These are phyloP conservation scores for Zaprionus africanus DNA, from an alignment of 1,140 invertebrate genomes.

Conservation along the genomic window DNA sequence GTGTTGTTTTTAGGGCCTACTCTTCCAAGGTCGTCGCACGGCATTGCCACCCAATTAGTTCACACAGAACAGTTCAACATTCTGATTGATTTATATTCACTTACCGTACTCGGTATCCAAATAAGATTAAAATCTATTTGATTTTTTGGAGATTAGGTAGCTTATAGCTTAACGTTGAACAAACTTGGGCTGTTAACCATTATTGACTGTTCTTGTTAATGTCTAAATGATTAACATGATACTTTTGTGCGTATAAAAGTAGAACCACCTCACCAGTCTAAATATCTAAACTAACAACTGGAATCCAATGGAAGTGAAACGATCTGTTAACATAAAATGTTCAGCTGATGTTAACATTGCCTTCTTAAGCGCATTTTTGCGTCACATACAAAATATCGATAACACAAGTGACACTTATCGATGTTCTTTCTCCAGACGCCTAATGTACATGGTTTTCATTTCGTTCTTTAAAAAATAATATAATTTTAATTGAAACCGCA, in stretches of 20 bases:
- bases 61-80: slow-evolving; percentile 37
- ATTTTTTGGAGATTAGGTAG: background rate
- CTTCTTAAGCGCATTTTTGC: background rate
- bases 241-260: slow-evolving; percentile 23
- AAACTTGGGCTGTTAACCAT: slow-evolving; percentile 10
- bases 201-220: slow-evolving; percentile 27
- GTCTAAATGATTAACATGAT: slow-evolving; percentile 27
- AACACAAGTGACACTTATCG: background rate
- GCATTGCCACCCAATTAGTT: slow-evolving; percentile 46
- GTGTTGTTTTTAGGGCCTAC: slow-evolving; percentile 44
- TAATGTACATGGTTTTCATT: slow-evolving; percentile 40
- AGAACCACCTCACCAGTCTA: slow-evolving; percentile 33
- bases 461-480: slow-evolving; percentile 26
- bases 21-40: slow-evolving; percentile 58
- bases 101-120: slow-evolving; percentile 20
- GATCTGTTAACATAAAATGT: slow-evolving; percentile 19
- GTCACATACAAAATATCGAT: slow-evolving; percentile 14
- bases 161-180: background rate
- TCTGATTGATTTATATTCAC: slow-evolving; percentile 20
- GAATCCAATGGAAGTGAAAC: slow-evolving; percentile 20
- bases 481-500: slow-evolving; percentile 16
- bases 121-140: slow-evolving; percentile 11
- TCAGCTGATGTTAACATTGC: background rate
- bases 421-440: slow-evolving; percentile 43
- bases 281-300: slow-evolving; percentile 11